Evolutionary conservation across 2,888 invertebrate genomes (phyloP), one percentile per base, ranked within the genome.

Genomic region (Eupithecia insigniata): DNA sequence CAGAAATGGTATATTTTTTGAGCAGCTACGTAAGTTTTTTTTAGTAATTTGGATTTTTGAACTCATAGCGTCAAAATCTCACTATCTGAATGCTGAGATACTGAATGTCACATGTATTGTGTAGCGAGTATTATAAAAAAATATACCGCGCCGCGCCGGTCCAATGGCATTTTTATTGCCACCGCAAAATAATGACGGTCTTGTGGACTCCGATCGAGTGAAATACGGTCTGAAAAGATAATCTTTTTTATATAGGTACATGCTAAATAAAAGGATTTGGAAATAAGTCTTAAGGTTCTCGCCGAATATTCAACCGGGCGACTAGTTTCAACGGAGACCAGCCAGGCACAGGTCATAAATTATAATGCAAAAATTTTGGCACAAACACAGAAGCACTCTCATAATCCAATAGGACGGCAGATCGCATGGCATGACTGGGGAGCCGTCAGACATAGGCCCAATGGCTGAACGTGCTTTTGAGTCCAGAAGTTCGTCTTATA

Each of bases 81-180:
- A 43, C 5, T 43, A 43, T 16, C 39, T 43, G 39, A 43, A 6
- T n/a, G 18, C 18, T 43, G 39, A 16, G 18, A 18, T 64, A 39
- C 64, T 39, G 36, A 22, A 26, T 1, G 14, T 6, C 14, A 39
- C n/a, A 26, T 72, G 14, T 65, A 69, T 68, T 67, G 73, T 70
- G 70, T 16, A 72, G n/a, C 14, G 76, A 81, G 76, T 73, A 81
- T 84, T 83, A 84, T 83, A 85, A 87, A 87, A n/a, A 87, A 87
- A 87, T 84, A 85, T 85, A 84, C 83, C 80, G 82, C 80, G 77
- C 81, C 80, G 81, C n/a, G 77, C 81, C 81, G 81, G 80, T 82
- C 78, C 76, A 76, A 81, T 83, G 89, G 86, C 87, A 84, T 85
- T 88, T 89, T 89, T 89, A 89, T 86, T 84, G 83, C 85, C 76